Evolutionary conservation across 2,888 invertebrate genomes (phyloP).

Genomic region (Epiblema foenella): DNA sequence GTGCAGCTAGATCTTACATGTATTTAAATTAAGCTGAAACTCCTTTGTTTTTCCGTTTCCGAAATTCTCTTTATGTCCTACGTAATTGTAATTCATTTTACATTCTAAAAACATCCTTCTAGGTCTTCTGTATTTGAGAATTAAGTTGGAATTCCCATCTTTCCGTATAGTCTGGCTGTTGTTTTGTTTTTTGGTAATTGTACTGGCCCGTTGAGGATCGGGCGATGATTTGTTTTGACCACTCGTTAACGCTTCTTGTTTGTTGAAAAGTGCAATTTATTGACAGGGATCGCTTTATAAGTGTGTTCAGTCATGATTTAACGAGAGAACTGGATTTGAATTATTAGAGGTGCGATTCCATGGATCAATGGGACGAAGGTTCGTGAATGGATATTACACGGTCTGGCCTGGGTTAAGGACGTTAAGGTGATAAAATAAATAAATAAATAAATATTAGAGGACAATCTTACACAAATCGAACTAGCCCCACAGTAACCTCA

Average conservation of each 20-base stretch:
- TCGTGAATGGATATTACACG: background rate
- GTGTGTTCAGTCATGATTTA: background rate
- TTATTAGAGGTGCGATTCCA: background rate
- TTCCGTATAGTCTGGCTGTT: background rate
- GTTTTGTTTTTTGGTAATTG: constrained; percentile 48
- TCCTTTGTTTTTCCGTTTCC: constrained; percentile 12
- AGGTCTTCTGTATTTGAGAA: background rate
- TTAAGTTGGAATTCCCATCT: constrained; percentile 15
- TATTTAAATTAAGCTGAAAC: constrained; percentile 18
- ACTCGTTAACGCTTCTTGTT: constrained; percentile 65
- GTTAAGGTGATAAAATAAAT: too few species aligned
- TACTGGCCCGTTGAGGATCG: constrained; percentile 57
- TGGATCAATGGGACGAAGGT: background rate
- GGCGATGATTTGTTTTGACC: constrained; percentile 67
- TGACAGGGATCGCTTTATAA: constrained; percentile 4
- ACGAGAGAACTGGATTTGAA: background rate
- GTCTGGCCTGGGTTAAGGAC: too few species aligned
- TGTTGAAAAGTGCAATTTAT: constrained; percentile 40
- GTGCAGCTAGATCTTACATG: constrained; percentile 11
- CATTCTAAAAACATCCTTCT: constrained; percentile 2
- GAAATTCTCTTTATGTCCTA: background rate
- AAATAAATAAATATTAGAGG: too few species aligned
- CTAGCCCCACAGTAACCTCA: too few species aligned
- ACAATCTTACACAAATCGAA: too few species aligned
- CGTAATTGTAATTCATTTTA: constrained; percentile 8